A percentile compares a stretch with the other conserved stretches of the same genome.
Conservation (phyloP, 1,140 invertebrate genomes). For the Diuraphis noxia region DNA sequence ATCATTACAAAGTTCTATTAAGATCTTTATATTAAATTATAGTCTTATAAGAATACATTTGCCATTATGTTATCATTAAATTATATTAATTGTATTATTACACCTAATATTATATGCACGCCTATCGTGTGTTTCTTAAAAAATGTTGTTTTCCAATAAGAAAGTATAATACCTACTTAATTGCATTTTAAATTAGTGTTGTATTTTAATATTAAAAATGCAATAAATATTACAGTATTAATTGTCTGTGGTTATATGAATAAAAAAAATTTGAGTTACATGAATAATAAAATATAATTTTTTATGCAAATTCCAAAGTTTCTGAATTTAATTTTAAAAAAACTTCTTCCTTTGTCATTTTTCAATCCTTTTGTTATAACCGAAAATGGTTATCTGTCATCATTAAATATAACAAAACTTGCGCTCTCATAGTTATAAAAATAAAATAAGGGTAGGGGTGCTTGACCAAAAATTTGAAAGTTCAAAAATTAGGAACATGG, state of each 20-base stretch:
- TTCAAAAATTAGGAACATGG: background rate
- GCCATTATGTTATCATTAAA: background rate
- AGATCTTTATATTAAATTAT: constrained; percentile 1
- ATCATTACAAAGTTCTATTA: background rate
- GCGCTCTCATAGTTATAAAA: background rate
- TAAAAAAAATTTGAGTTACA: background rate
- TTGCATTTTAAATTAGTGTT: background rate
- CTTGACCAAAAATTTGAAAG: background rate
- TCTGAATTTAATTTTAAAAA: too few species aligned
- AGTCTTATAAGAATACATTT: background rate
- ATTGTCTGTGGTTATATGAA: background rate
- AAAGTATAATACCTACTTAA: background rate
- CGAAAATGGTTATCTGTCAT: too few species aligned
- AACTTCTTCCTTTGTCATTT: too few species aligned
- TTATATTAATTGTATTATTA: background rate
- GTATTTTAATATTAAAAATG: background rate
- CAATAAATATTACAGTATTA: background rate
- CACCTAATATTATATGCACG: background rate
- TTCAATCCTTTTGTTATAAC: too few species aligned
- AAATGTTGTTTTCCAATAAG: background rate
- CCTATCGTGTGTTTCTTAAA: background rate
- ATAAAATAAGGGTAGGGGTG: background rate
- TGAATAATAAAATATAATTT: background rate
- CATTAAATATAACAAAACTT: background rate
- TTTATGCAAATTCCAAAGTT: too few species aligned